Percentiles rank a stretch among this genome's conserved stretches.
These are phyloP conservation scores for Hirtodrosophila cameraria DNA, from an alignment of 2,888 invertebrate species.

Conservation along the genomic window DNA sequence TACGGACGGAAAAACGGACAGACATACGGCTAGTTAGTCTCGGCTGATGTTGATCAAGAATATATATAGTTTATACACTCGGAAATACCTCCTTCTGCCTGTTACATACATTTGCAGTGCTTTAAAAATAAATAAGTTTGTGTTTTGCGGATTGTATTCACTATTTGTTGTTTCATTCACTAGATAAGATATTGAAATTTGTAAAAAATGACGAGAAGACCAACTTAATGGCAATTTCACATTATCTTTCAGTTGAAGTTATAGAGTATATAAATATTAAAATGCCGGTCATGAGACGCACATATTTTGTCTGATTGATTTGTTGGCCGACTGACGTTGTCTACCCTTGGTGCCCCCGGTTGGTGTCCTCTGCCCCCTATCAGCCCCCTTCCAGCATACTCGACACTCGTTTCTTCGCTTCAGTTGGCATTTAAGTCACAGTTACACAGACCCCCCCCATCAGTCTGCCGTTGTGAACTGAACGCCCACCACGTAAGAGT, in stretches of 20 bases:
- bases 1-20: no score
- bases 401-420: not conserved
- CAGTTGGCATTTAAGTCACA: not conserved
- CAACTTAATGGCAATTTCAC: not conserved
- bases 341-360: no score
- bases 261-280: conserved; percentile 38
- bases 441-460: not conserved
- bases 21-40: no score
- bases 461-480: not conserved
- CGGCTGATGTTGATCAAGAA: no score
- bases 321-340: conserved; percentile 48
- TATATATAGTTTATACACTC: no score
- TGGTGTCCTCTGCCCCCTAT: not conserved
- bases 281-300: conserved; percentile 61
- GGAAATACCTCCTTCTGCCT: no score
- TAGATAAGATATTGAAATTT: no score
- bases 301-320: conserved; percentile 66
- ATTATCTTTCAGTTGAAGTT: not conserved
- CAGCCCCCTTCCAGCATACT: no score
- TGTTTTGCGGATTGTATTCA: no score
- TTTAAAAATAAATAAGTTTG: no score
- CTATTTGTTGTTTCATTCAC: no score
- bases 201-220: not conserved
- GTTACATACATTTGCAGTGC: no score
- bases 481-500: conserved; percentile 32